Conservation (phyloP, 2,113 vertebrate species). For the Glaucidium brasilianum region DNA sequence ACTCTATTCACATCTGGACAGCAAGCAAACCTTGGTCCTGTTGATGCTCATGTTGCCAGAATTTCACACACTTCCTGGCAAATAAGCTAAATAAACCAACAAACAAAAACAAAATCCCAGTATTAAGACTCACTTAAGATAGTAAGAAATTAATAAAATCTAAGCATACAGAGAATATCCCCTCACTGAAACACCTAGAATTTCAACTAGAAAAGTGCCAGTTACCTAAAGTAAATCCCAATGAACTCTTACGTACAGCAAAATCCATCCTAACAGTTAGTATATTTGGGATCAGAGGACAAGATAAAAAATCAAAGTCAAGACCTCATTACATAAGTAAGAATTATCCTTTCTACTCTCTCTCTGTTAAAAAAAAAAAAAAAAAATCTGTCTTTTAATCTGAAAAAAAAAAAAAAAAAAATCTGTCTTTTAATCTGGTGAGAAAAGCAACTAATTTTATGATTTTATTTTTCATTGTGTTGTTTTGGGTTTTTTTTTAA, state of each 20-base stretch:
- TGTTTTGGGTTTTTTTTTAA: too few relatives aligned
- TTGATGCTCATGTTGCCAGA: not conserved
- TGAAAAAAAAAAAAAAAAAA: too few relatives aligned
- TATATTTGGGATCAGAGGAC: not conserved
- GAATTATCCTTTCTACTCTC: not conserved
- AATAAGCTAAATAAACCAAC: not conserved
- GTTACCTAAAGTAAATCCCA: not conserved
- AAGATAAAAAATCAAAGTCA: not conserved
- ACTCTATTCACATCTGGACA: not conserved
- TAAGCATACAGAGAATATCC: not conserved
- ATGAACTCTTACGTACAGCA: not conserved
- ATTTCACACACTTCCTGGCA: fast-evolving
- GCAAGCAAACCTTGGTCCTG: not conserved
- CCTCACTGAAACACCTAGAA: not conserved
- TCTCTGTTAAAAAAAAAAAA: not conserved
- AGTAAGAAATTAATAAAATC: not conserved
- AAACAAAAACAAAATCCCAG: not conserved
- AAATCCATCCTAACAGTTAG: not conserved
- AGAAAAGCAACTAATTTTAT: not conserved
- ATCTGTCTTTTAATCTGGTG: not conserved
- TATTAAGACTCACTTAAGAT: not conserved
- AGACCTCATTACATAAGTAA: not conserved
- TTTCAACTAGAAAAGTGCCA: not conserved
- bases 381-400: not conserved
- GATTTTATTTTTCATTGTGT: not conserved